Percentiles rank a stretch among this genome's conserved stretches.
Evolutionary conservation across 2,888 invertebrate species (phyloP).

Genomic region (Gerris lacustris): DNA sequence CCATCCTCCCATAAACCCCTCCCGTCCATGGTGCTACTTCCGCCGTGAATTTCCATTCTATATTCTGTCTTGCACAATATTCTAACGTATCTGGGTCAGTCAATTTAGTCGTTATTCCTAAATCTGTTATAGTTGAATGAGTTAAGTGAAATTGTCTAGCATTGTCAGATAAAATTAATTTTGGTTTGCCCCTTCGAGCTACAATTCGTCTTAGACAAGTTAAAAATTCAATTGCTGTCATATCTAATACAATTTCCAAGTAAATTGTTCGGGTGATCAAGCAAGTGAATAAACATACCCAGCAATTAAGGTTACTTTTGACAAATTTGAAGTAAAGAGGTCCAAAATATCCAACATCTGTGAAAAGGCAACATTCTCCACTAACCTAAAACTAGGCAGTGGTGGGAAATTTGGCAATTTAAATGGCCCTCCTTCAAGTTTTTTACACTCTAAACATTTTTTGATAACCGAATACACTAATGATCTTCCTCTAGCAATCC

Average conservation of each 20-base stretch:
- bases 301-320: no score
- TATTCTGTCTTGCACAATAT: neutral
- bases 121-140: neutral
- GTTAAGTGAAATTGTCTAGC: neutral
- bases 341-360: no score
- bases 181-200: neutral
- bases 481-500: no score
- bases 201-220: neutral
- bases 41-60: slow-evolving; percentile 15
- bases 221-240: neutral
- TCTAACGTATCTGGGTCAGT: neutral
- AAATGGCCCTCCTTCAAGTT: no score
- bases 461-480: no score
- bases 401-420: no score
- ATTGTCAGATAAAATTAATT: neutral
- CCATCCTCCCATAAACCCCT: slow-evolving; percentile 17
- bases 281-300: no score
- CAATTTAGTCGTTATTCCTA: neutral
- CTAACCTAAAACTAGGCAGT: no score
- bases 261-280: no score
- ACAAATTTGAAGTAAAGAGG: no score
- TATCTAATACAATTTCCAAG: neutral
- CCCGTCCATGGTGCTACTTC: slow-evolving; percentile 19
- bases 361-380: no score
- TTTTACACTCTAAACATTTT: no score